phyloP scores from a whole-genome alignment of 2,888 invertebrate genomes.

The Papilio demoleus region DNA sequence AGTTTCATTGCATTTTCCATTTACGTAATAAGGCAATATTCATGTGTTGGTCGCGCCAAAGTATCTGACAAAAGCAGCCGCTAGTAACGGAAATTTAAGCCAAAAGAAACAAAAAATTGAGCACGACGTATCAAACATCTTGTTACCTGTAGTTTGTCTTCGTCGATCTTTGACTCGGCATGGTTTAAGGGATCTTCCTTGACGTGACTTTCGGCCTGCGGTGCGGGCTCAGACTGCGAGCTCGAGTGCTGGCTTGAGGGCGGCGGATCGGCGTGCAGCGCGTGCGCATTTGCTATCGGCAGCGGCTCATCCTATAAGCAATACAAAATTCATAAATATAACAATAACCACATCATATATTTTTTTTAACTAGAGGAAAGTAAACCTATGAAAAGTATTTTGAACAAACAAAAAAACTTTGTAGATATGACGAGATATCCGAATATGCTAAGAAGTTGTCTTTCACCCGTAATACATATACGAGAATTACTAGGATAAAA shows the following conservation, averaged over 20 bases:
- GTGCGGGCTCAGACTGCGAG: constrained; percentile 49
- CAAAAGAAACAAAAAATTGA: background rate
- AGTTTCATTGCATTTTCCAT: background rate
- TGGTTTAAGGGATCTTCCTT: constrained; percentile 74
- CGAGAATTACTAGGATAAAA: too few species aligned
- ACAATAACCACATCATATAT: background rate
- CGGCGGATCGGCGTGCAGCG: constrained; percentile 68
- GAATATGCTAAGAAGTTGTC: too few species aligned
- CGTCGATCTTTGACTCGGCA: constrained; percentile 76
- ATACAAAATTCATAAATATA: constrained; percentile 28
- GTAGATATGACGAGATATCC: too few species aligned
- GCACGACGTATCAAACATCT: background rate
- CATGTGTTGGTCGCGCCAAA: background rate
- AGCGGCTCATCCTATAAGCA: constrained; percentile 72
- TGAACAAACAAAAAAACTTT: too few species aligned
- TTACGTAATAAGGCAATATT: background rate
- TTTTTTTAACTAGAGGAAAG: too few species aligned
- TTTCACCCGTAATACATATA: too few species aligned
- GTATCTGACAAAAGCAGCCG: background rate
- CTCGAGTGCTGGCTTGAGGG: constrained; percentile 40
- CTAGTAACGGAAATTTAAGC: background rate
- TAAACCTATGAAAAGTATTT: too few species aligned
- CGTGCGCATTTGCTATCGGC: constrained; percentile 76
- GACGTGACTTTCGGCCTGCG: constrained; percentile 56
- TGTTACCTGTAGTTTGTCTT: constrained; percentile 77